Evolutionary conservation across 1,140 invertebrate genomes (phyloP), one percentile per base, ranked within the genome.

Genomic region (Danaus melanippus): DNA sequence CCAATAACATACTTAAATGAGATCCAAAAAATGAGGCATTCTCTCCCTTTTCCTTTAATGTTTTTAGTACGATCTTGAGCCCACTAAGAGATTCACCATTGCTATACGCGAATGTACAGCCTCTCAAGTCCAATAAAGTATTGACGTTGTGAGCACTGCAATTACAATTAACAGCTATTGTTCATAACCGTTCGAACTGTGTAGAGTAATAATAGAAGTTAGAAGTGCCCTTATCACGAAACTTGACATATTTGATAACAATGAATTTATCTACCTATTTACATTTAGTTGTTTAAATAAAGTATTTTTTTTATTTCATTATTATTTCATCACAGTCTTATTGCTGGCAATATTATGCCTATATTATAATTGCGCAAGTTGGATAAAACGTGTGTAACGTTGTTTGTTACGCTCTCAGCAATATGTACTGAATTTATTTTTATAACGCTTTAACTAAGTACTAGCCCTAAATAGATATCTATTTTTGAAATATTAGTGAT

Each of bases 1-100:
- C 53, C 10, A 46, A 43, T 44, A 42, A 45, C 58, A 68, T 84
- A 90, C 90, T 87, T 67, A 90, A 66, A 53, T 88, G 66, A 50
- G 90, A 89, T 69, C 90, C 90, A 69, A 91, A 91, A 63, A 91
- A 91, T 21, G 88, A 88, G 1, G 90, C 87, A 83, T 90, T 90
- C 84, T 91, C 90, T 53, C 90, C 90, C 44, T 89, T 75, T 62
- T 87, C 83, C 65, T 89, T 88, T 9, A 91, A 70, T n/a, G 79
- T 87, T 60, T 88, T 88, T 39, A 91, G 66, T 12, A 90, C 83
- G 12, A 89, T 82, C 64, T 86, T 82, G 66, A 89, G 89, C 58
- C 85, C 83, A 78, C 89, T 90, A 0, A 90, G 66, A 46, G 90
- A 90, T 56, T 88, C 84, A 58, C 88, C 83, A 56, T 85, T 67